Evolutionary conservation across 1,140 invertebrate genomes (phyloP), one percentile per base, ranked within the genome.

Genomic region (Plectus sambesii): DNA sequence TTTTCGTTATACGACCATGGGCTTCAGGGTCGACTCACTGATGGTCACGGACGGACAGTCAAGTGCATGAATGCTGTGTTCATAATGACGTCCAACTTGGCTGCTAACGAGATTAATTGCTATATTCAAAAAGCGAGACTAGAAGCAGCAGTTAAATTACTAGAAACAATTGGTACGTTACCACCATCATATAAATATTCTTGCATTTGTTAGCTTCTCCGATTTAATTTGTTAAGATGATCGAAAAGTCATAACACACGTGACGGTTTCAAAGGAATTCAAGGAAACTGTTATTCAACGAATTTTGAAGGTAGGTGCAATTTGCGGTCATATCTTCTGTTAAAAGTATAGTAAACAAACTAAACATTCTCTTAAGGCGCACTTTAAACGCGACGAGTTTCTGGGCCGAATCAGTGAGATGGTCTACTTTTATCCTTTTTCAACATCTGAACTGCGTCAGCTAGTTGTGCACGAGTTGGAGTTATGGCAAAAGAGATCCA

Each of bases 41-140:
- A 92, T 72, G 86, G 87, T 6, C 82, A 85, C 74, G 88, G 88
- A 30, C 83, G 86, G 70, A 85, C 86, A 2, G 85, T 92, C 44
- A 82, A 86, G 60, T 92, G 87, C 69, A 88, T 88, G 74, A 79
- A 90, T 73, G 87, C 87, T 0, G 86, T 89, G 52, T 90, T 92
- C 72, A 81, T 93, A 48, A 92, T 93, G 87, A 92, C 88, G 2
- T 88, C 85, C 1, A 93, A 93, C 76, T 74, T 92, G 56, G 88
- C 85, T 6, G 85, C 81, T 64, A 82, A 87, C 61, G 85, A 88
- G 75, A 93, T 93, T 55, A 86, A 84, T 2, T 76, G 82, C 35
- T 81, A 92, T 74, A 86, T 81, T 0, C 62, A 86, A 37, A 78
- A 84, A 62, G 72, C 90, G 36, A 74, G 87, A 56, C 76, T 78